phyloP scores from a whole-genome alignment of 2,113 vertebrate species.

The Tyto alba region DNA sequence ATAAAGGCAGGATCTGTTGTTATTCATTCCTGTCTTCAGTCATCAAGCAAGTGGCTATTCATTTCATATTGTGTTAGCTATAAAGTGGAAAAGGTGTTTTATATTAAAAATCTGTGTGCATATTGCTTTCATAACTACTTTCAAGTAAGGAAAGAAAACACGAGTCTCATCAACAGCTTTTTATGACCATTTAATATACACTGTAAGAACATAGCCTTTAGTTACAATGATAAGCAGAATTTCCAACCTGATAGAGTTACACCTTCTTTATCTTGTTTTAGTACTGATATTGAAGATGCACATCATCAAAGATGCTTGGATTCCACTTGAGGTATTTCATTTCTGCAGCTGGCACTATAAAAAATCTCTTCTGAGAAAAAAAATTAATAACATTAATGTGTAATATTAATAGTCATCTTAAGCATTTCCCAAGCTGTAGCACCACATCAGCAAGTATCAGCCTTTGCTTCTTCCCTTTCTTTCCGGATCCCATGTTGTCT shows the following conservation, averaged over 20 bases:
- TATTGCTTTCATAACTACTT: conserved; percentile 41
- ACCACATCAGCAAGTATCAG: not conserved
- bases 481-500: not conserved
- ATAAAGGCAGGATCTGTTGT: conserved; percentile 25
- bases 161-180: conserved; percentile 13
- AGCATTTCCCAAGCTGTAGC: not conserved
- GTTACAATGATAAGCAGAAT: conserved; percentile 2
- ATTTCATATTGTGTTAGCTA: conserved; percentile 34
- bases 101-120: conserved; percentile 53
- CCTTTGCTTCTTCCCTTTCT: not conserved
- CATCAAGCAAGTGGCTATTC: conserved; percentile 30
- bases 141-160: conserved; percentile 9
- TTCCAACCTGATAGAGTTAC: not conserved
- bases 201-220: conserved; percentile 33
- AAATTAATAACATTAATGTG: not conserved
- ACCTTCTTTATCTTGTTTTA: not conserved
- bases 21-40: conserved; percentile 15
- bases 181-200: conserved; percentile 52
- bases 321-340: not conserved
- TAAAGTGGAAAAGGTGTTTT: conserved; percentile 53
- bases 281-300: not conserved
- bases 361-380: not conserved
- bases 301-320: not conserved
- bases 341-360: not conserved
- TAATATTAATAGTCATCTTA: not conserved